Conservation (phyloP, 2,888 invertebrate species). For the Apoderus coryli region DNA sequence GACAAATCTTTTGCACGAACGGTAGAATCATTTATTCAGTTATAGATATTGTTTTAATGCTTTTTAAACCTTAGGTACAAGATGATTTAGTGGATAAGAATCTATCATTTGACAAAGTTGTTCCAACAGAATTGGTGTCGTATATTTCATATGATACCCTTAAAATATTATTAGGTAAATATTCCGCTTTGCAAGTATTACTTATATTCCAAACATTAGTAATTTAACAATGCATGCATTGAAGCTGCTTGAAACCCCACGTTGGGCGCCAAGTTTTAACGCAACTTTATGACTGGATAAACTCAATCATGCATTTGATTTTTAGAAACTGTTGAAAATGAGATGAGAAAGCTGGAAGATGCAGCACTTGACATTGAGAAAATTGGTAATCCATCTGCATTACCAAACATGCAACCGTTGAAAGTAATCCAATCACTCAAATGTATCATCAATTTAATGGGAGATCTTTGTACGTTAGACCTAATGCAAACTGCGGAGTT, state of each 20-base stretch:
- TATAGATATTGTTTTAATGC: background rate
- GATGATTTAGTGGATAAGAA: constrained; percentile 70
- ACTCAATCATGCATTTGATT: constrained; percentile 9
- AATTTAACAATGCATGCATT: too few species aligned
- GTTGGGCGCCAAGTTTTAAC: too few species aligned
- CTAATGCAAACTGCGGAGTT: constrained; percentile 56
- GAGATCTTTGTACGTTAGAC: constrained; percentile 78
- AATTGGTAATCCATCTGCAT: constrained; percentile 28
- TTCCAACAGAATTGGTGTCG: constrained; percentile 59
- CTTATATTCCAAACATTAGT: too few species aligned
- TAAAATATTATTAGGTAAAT: constrained; percentile 68
- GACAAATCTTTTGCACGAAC: constrained; percentile 63
- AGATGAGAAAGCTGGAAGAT: constrained; percentile 60
- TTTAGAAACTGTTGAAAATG: constrained; percentile 66
- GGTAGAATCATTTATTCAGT: constrained; percentile 36
- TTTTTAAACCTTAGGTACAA: constrained; percentile 37
- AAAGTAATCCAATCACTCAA: constrained; percentile 82
- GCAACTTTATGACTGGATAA: constrained; percentile 4
- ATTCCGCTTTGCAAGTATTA: too few species aligned
- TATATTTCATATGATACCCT: constrained; percentile 70
- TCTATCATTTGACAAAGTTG: constrained; percentile 60
- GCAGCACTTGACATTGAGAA: constrained; percentile 39
- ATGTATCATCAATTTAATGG: constrained; percentile 78
- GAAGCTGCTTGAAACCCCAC: too few species aligned
- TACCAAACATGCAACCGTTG: constrained; percentile 42